Evolutionary conservation across 2,113 vertebrate genomes (phyloP), one percentile per base, ranked within the genome.

Genomic region (Taurulus bubalis): DNA sequence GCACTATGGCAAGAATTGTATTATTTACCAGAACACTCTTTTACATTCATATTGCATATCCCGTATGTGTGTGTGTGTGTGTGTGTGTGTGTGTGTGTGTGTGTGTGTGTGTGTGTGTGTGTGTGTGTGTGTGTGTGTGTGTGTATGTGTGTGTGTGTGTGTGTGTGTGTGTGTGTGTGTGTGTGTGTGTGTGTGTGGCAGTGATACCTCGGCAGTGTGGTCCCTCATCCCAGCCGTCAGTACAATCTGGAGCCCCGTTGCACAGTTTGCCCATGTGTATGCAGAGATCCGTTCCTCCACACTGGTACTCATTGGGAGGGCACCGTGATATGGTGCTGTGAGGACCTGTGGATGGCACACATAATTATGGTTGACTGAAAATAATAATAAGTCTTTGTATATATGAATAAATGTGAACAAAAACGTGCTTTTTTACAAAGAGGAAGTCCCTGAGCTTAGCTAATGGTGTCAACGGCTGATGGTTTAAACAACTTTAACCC

Each of bases 241-340:
- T 85, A 73, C 98, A 99, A 95, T 99, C 98, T 0, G 95, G 92
- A 40, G 93, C 82, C 0, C 97, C 97, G 0, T 99, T 96, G 92
- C 98, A 99, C 74, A 99, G 95, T 49, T 96, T 98, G 90, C 95
- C 95, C 97, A 99, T 97, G 90, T 93, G 97, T 30, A 99, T 94
- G 89, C 98, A 99, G 3, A 97, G 87, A 78, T 99, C 98, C 0
- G 97, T 97, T 73, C 98, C 98, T 88, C 96, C 95, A 89, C 98
- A 99, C 88, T 97, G 97, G 93, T 96, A 95, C 74, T 99, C 97
- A 0, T 99, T 98, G 1, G 97, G 96, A 6, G 97, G 97, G 90
- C 98, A 99, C 5, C 93, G 94, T 0, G 96, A 97, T 32, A 96
- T 85, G 32, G 96, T 96, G 79, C 95, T 98, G 92, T 98, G 97